phyloP scores from a whole-genome alignment of 2,888 invertebrate species.

The Platycheirus albimanus region DNA sequence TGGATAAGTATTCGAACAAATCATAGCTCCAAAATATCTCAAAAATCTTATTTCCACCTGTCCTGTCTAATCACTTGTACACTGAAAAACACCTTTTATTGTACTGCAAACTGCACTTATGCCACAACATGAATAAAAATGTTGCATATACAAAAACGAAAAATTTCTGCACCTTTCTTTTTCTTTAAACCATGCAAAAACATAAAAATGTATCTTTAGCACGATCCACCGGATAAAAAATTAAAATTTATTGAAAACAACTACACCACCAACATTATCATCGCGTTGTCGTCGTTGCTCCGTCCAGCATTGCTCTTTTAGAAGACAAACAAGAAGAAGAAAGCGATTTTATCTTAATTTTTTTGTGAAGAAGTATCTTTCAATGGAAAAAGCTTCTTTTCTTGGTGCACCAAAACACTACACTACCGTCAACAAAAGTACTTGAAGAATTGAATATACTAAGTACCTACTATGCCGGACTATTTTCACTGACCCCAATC shows the following conservation, averaged over 20 bases:
- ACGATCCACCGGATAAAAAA: neutral
- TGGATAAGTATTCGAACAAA: no score
- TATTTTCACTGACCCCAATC: conserved; percentile 82
- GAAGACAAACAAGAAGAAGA: conserved; percentile 31
- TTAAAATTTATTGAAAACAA: neutral
- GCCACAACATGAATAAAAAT: neutral
- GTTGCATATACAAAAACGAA: neutral
- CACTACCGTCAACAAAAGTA: conserved; percentile 13
- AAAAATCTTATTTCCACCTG: no score
- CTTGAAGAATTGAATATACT: conserved; percentile 8
- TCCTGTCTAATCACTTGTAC: no score
- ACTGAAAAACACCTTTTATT: neutral
- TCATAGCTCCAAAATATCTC: conserved; percentile 36
- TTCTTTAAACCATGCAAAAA: neutral
- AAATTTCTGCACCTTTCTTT: neutral
- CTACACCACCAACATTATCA: conserved; percentile 9
- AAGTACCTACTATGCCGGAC: conserved; percentile 64
- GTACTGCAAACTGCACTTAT: neutral
- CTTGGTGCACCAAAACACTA: conserved; percentile 23
- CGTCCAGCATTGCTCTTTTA: neutral
- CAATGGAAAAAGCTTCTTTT: conserved; percentile 18
- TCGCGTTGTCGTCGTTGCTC: neutral
- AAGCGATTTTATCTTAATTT: conserved; percentile 66
- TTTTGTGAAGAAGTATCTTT: conserved; percentile 37
- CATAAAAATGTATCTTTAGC: neutral